Conservation (phyloP, 1,140 invertebrate species). For the Drosophila littoralis region DNA sequence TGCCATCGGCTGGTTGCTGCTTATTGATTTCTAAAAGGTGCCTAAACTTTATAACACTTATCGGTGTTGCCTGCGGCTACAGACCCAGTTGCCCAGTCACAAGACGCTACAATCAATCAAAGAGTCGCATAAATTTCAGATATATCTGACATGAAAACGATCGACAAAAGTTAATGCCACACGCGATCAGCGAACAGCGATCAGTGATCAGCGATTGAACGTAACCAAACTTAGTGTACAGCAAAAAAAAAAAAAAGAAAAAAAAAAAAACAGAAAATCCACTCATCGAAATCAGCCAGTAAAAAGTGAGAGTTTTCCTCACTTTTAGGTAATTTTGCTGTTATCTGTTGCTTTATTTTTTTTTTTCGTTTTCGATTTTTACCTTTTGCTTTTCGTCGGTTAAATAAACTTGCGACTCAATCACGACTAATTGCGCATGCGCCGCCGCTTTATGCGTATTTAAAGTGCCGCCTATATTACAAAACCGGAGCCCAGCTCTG, state of each 20-base stretch:
- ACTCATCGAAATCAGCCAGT: slow-evolving; percentile 42
- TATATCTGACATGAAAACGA: slow-evolving; percentile 32
- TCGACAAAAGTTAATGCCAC: slow-evolving; percentile 36
- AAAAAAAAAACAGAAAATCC: slow-evolving; percentile 23
- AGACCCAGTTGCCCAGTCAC: slow-evolving; percentile 8
- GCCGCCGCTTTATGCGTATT: slow-evolving; percentile 76
- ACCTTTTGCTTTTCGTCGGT: slow-evolving; percentile 47
- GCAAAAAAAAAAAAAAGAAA: slow-evolving; percentile 37
- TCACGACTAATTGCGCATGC: slow-evolving; percentile 82
- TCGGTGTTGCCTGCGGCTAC: slow-evolving; percentile 33
- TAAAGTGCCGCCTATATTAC: slow-evolving; percentile 78
- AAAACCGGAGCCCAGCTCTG: slow-evolving; percentile 64
- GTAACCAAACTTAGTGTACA: slow-evolving; percentile 15
- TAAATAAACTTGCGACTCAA: slow-evolving; percentile 81
- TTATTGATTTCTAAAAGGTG: slow-evolving; percentile 64
- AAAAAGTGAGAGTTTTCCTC: slow-evolving; percentile 81
- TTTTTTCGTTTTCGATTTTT: slow-evolving; percentile 22
- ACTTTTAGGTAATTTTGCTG: slow-evolving; percentile 52
- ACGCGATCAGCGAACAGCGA: slow-evolving; percentile 6
- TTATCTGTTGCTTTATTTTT: slow-evolving; percentile 40
- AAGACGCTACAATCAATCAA: slow-evolving; percentile 68
- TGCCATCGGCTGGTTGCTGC: slow-evolving; percentile 19
- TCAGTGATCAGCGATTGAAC: slow-evolving; percentile 6
- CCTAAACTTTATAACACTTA: slow-evolving; percentile 61
- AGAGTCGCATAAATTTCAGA: slow-evolving; percentile 54